Percentiles rank a stretch among this genome's conserved stretches.
These are phyloP conservation scores for Petaurus breviceps DNA, from an alignment of 2,113 vertebrate species.

Conservation along the genomic window DNA sequence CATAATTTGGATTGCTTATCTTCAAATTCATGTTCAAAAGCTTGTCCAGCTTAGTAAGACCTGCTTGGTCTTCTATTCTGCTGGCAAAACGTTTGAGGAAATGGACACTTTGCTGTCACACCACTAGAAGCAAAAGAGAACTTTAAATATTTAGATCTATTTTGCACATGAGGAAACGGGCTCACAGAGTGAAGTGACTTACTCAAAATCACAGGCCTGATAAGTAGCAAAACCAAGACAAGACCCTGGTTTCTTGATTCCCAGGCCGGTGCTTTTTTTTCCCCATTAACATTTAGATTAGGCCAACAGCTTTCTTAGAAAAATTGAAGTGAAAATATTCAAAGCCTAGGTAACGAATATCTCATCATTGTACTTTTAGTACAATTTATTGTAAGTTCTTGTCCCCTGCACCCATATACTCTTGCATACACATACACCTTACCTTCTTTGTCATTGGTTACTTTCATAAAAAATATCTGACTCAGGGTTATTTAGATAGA, in stretches of 20 bases:
- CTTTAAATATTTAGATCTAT: not conserved
- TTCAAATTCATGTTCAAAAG: not conserved
- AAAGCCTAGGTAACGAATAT: not conserved
- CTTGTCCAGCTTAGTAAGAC: not conserved
- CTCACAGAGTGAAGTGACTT: not conserved
- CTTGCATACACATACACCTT: not conserved
- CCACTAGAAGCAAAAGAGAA: not conserved
- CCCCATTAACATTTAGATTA: not conserved
- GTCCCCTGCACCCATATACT: not conserved
- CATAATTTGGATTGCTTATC: not conserved
- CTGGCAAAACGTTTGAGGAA: not conserved
- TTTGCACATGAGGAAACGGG: not conserved
- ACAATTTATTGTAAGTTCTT: not conserved
- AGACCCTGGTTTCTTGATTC: not conserved
- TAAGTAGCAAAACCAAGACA: not conserved
- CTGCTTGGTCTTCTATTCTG: not conserved
- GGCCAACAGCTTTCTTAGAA: not conserved
- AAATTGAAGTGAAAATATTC: not conserved
- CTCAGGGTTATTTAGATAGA: slow-evolving; percentile 16
- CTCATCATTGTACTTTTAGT: not conserved
- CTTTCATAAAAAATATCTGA: not conserved
- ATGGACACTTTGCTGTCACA: not conserved
- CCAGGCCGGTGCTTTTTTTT: not conserved
- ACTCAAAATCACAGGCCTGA: not conserved
- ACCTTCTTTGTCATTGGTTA: not conserved